Conservation (phyloP, 2,888 invertebrate species). For the Hemicrepidius hirtus region DNA sequence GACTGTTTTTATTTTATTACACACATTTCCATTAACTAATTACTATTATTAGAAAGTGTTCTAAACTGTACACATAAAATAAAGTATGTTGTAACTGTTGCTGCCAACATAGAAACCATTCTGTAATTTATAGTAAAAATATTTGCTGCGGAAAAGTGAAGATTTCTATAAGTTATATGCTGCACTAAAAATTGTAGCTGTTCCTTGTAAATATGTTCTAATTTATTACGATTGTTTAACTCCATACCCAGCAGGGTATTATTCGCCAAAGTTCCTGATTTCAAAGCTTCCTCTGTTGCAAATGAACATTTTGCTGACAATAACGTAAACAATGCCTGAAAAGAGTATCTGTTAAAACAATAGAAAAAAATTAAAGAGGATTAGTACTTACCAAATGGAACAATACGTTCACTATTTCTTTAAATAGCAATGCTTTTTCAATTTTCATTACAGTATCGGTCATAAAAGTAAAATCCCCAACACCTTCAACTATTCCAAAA, state of each 20-base stretch:
- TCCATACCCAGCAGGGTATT: neutral
- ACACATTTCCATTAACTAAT: too few species aligned
- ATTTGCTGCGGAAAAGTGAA: neutral
- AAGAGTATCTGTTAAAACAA: too few species aligned
- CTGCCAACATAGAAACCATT: neutral
- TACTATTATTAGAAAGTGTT: neutral
- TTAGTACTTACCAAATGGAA: too few species aligned
- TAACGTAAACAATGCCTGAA: neutral
- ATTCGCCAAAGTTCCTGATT: neutral
- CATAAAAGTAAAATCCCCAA: neutral
- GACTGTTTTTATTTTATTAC: too few species aligned
- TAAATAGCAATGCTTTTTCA: neutral
- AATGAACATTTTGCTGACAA: neutral
- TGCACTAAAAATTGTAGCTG: neutral
- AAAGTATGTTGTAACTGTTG: slow-evolving; percentile 1
- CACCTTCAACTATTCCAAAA: neutral
- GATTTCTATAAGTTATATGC: neutral
- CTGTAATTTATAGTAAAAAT: slow-evolving; percentile 1
- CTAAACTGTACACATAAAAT: neutral
- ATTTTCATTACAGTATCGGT: neutral
- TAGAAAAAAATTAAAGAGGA: too few species aligned
- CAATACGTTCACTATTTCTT: neutral
- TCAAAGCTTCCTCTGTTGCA: neutral
- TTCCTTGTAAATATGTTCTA: neutral
- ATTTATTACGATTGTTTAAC: neutral